Percentiles rank a stretch among this genome's conserved stretches.
Evolutionary conservation across 2,888 invertebrate genomes (phyloP).

Genomic region (Agapostemon virescens): DNA sequence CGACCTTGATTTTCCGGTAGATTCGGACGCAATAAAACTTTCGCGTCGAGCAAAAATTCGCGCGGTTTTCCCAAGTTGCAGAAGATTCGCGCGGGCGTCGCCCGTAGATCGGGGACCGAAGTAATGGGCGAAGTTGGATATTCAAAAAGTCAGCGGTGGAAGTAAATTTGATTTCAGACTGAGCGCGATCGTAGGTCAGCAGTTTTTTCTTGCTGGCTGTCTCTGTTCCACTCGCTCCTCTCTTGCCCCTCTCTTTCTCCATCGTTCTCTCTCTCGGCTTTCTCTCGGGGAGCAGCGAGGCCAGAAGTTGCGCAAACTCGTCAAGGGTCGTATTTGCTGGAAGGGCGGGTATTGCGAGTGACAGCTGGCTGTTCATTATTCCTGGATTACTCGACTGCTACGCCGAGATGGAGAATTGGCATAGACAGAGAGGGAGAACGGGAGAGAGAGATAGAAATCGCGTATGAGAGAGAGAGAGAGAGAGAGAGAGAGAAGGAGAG

Average conservation of each 20-base stretch:
- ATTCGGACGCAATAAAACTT: constrained; percentile 43
- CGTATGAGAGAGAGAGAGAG: constrained; percentile 22
- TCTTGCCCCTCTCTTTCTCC: not conserved
- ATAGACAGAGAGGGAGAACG: constrained; percentile 36
- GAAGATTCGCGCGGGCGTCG: constrained; percentile 8
- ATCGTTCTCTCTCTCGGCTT: constrained; percentile 5
- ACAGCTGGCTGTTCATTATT: constrained; percentile 80
- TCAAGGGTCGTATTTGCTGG: constrained; percentile 68
- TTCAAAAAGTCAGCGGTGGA: constrained; percentile 51
- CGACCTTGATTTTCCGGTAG: constrained; percentile 40
- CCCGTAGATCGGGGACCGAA: constrained; percentile 30
- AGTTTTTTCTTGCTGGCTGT: constrained; percentile 49
- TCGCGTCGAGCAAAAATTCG: constrained; percentile 14
- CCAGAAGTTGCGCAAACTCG: constrained; percentile 71
- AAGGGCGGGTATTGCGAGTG: constrained; percentile 75
- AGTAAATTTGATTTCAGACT: constrained; percentile 60
- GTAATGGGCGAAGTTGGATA: constrained; percentile 53
- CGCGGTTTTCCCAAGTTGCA: not conserved
- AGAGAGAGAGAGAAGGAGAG: constrained; percentile 6
- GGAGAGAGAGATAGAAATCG: constrained; percentile 2
- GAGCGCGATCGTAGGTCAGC: constrained; percentile 57
- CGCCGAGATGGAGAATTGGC: constrained; percentile 57
- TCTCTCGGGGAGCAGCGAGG: constrained; percentile 52
- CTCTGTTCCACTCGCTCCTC: constrained; percentile 27
- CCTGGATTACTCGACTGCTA: constrained; percentile 75